Base-by-base conservation (phyloP, 1,140 invertebrate genomes). In the Drosophila tani region DNA sequence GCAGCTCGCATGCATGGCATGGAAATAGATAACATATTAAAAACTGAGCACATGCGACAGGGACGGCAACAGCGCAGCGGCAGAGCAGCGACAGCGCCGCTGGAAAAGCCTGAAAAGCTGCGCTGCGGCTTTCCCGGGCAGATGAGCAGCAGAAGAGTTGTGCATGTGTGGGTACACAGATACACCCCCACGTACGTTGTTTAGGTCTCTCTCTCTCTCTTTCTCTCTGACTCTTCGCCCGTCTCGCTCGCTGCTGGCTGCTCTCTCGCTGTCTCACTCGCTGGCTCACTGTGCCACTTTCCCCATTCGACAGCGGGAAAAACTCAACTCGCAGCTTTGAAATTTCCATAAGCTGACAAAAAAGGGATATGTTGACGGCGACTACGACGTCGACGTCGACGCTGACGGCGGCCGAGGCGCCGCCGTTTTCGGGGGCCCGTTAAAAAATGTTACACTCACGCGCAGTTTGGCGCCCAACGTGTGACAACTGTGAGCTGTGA, bases 1-100 rank as follows among this genome's bases (percentile, higher is more conserved):
- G 74, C 70, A 70, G 74, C 68, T 62, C 65, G 35, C 82, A 91
- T 88, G 90, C 82, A 87, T 77, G 70, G 76, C 75, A 57, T 69
- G 75, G 87, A 91, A 56, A 91, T 82, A 91, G 88, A 91, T 90
- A 91, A 91, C 90, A 91, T 90, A 88, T 88, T 85, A 84, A 90
- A 85, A 81, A 75, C 80, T 80, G 82, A 75, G 81, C 84, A 88
- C 85, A 88, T 88, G 81, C 81, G 85, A 88, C 55, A 76, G 79
- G 78, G 84, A 88, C 38, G 75, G 74, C 78, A 71, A 78, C 38
- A 60, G 47, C 32, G 53, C 40, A 47, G 63, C 51, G n/a, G n/a
- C 59, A 43, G 63, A 66, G 59, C 56, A 19, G 41, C 58, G 56
- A 45, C 66, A 47, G 49, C 63, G 70, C 59, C 55, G 63, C 83